Base-by-base conservation (phyloP, 2,888 invertebrate genomes). In the Lepeophtheirus nordmannii region DNA sequence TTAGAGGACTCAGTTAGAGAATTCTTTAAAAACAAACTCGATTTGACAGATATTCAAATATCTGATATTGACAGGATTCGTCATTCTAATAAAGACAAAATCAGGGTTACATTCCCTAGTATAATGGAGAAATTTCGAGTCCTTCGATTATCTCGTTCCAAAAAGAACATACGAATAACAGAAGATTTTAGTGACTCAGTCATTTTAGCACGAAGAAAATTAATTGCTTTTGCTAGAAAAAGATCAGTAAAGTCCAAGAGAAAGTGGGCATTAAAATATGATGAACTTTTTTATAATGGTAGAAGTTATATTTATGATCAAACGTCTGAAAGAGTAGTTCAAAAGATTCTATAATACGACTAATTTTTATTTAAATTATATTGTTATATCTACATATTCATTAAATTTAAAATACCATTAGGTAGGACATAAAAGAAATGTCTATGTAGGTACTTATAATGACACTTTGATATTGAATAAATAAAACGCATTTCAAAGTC, bases 181-280 rank as follows among this genome's bases (percentile, higher is more conserved):
- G 62, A 62, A 20, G 62, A 62, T 30, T 62, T 62, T 17, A 62
- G 41, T 10, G 62, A 62, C 30, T 17, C 39, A 46, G 23, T 60
- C 17, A 53, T 53, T 53, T 17, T 17, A 53, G 1, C 53, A 1
- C 1, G 62, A 17, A 12, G 30, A 39, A 8, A 17, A 10, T 40
- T 62, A 9, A 20, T 41, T 14, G 17, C 17, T 40, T 62, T 62
- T 40, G 62, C 62, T 39, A 39, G 62, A 17, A 37, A 46, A 14
- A 37, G 62, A 11, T 40, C 62, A 5, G 20, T 20, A 14, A 39
- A 39, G 20, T 20, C 40, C n/a, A 39, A 40, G 39, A 38, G 39
- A 23, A 62, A 62, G 20, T 62, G 62, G 62, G 62, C 62, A n/a
- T 23, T 62, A 10, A 62, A 62, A 62, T 62, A 62, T 30, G 40